Conservation (phyloP, 2,113 vertebrate genomes). For the Ptyas mucosa region DNA sequence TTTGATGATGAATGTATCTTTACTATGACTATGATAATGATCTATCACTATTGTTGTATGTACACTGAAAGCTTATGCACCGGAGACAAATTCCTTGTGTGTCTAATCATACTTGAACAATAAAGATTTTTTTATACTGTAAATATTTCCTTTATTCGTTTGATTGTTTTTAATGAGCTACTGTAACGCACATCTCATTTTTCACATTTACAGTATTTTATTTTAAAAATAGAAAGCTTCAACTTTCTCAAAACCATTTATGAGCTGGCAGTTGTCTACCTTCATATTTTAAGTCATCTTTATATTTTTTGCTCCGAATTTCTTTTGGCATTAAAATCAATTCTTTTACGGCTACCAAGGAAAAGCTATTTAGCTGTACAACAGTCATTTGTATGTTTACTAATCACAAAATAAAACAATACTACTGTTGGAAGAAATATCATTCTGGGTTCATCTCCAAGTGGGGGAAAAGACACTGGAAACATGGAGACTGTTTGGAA, state of each 20-base stretch:
- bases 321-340: conserved; percentile 31
- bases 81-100: too few relatives aligned
- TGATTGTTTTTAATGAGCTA: not conserved
- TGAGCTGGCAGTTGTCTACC: not conserved
- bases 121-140: not conserved
- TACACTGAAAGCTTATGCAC: too few relatives aligned
- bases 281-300: not conserved
- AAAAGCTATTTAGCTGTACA: conserved; percentile 27
- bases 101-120: too few relatives aligned
- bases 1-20: too few relatives aligned
- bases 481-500: too few relatives aligned
- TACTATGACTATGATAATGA: too few relatives aligned
- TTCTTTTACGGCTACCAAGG: conserved; percentile 39
- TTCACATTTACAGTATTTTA: conserved; percentile 1
- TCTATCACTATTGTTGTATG: too few relatives aligned
- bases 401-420: conserved; percentile 53
- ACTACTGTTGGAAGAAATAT: too few relatives aligned
- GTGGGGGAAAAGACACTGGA: too few relatives aligned
- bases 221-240: not conserved
- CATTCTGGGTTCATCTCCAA: too few relatives aligned
- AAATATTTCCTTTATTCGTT: not conserved
- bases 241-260: not conserved
- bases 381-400: conserved; percentile 45
- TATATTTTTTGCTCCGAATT: not conserved
- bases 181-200: not conserved